Base-by-base conservation (phyloP, 2,888 invertebrate species). In the Baronia brevicornis region DNA sequence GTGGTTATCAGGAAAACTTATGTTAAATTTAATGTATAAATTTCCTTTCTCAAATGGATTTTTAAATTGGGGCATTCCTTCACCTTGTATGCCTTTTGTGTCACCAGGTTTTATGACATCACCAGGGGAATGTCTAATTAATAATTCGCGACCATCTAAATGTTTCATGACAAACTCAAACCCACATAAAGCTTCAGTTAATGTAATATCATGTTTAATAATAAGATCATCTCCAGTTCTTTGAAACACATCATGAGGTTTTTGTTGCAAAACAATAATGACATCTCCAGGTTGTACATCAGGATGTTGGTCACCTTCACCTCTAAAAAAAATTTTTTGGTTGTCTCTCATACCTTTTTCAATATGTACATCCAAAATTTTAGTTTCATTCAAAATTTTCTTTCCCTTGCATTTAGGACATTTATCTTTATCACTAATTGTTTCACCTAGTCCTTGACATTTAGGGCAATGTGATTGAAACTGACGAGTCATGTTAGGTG, bases 181-280 rank as follows among this genome's bases (percentile, higher is more conserved):
- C 3, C 97, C 97, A 78, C 97, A 97, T 5, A 97, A 80, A 6
- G 97, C 95, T 68, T 97, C 96, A 2, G 94, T 93, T 29, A 97
- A 74, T 21, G 90, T 89, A 21, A 97, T 88, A 36, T 88, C 90
- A 56, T 91, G 89, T 43, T 89, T 90, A 74, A 95, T 89, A 43
- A 89, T 73, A 29, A 94, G 80, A 66, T 93, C 92, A 62, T 91
- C 88, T 29, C 90, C 91, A 36, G 88, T 88, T 42, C 97, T 87
- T 58, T 91, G 88, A 74, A 96, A 97, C 21, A 85, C 59, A 3
- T 91, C 88, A 77, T 97, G 96, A 4, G 90, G 87, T 60, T 91
- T 91, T 64, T 91, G 91, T 59, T 94, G 90, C 36, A 97, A 74
- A 21, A 97, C 88, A 55, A 97, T 94, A 31, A 96, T 89, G 15